These are phyloP conservation scores for Caenorhabditis japonica DNA, from an alignment of 2,888 invertebrate species.

Conservation along the genomic window DNA sequence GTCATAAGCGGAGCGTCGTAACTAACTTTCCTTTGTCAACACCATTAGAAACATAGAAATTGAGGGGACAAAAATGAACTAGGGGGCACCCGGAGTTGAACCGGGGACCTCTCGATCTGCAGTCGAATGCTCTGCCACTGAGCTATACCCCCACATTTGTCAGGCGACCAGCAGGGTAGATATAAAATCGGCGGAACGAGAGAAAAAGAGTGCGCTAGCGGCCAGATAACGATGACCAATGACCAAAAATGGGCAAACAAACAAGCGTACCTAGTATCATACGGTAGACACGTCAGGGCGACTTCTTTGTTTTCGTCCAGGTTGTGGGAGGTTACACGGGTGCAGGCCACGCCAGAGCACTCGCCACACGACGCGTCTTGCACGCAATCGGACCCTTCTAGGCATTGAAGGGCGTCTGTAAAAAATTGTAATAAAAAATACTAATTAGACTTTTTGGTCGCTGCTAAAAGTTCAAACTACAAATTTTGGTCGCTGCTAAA, in stretches of 20 bases:
- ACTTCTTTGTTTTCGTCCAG: conserved; percentile 59
- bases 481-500: too few relatives aligned
- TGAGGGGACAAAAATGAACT: not conserved
- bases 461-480: too few relatives aligned
- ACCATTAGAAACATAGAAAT: not conserved
- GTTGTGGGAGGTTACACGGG: conserved; percentile 55
- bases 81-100: conserved; percentile 48
- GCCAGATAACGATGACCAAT: not conserved
- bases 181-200: not conserved
- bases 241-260: too few relatives aligned
- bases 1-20: not conserved
- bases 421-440: not conserved
- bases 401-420: conserved; percentile 58
- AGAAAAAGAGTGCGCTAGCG: not conserved
- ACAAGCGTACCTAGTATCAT: conserved; percentile 54
- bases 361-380: conserved; percentile 58
- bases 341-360: conserved; percentile 61
- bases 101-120: conserved; percentile 76
- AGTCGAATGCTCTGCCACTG: conserved; percentile 77
- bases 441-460: too few relatives aligned
- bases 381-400: conserved; percentile 65
- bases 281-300: conserved; percentile 62
- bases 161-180: not conserved
- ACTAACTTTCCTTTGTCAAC: not conserved
- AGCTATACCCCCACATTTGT: conserved; percentile 70